phyloP scores from a whole-genome alignment of 2,797 vertebrate genomes.

The Mus minutoides region DNA sequence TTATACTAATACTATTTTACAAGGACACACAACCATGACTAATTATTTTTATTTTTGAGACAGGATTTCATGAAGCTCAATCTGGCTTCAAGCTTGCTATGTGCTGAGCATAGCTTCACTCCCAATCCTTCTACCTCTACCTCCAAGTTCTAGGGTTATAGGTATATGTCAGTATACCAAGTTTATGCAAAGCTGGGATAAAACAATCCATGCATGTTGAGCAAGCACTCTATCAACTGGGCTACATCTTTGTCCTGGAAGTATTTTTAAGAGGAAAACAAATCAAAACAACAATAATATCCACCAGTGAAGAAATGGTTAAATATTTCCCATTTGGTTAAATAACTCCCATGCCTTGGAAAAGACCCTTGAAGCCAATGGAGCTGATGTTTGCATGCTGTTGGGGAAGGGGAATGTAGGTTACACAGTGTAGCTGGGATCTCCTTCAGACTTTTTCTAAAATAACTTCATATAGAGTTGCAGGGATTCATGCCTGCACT shows the following conservation, averaged over 20 bases:
- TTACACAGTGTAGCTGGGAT: neutral
- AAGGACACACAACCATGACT: neutral
- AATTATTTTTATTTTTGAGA: neutral
- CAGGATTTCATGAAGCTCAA: neutral
- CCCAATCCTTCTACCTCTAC: neutral
- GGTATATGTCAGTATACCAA: neutral
- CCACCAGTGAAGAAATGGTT: neutral
- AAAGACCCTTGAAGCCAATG: neutral
- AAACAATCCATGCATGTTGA: too few species aligned
- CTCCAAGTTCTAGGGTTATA: neutral
- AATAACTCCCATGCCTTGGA: neutral
- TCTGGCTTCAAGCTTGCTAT: neutral
- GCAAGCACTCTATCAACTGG: neutral
- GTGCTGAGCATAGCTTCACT: neutral
- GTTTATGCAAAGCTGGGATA: neutral
- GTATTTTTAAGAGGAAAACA: neutral
- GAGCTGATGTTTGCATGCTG: neutral
- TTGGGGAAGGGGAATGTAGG: neutral
- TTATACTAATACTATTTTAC: neutral
- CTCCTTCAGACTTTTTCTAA: neutral
- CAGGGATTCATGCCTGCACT: accelerated
- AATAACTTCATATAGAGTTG: neutral
- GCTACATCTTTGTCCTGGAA: neutral
- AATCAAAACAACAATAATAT: neutral
- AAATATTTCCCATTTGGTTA: neutral